Conservation (phyloP, 2,888 invertebrate genomes). For the Ctenicera cuprea region DNA sequence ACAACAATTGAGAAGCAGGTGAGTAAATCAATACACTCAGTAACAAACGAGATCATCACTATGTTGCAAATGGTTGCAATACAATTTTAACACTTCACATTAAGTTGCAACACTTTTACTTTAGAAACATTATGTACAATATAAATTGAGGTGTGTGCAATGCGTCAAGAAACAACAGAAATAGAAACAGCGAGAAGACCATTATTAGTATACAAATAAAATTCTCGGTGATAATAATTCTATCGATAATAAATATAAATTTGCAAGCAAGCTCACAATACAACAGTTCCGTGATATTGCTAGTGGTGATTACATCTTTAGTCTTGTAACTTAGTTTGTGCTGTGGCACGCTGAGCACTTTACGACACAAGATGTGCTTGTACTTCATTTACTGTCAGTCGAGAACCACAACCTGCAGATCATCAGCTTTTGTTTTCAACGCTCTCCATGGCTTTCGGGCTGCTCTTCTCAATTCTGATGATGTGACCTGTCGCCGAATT, state of each 20-base stretch:
- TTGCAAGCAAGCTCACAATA: conserved; percentile 41
- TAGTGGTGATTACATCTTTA: conserved; percentile 60
- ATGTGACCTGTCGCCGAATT: conserved; percentile 87
- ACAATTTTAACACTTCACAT: conserved; percentile 38
- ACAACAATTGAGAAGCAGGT: conserved; percentile 17
- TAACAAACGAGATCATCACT: conserved; percentile 49
- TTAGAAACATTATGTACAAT: conserved; percentile 49
- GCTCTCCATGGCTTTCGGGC: conserved; percentile 90
- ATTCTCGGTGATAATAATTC: conserved; percentile 25
- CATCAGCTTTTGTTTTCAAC: conserved; percentile 73
- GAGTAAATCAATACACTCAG: conserved; percentile 28
- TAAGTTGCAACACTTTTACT: conserved; percentile 46
- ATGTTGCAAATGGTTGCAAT: conserved; percentile 37
- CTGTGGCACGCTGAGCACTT: conserved; percentile 66
- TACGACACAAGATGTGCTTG: conserved; percentile 50
- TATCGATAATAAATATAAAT: conserved; percentile 45
- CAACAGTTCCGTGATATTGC: conserved; percentile 61
- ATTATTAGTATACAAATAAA: conserved; percentile 40
- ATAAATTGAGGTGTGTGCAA: conserved; percentile 37
- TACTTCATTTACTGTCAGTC: conserved; percentile 77
- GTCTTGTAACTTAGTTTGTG: conserved; percentile 54
- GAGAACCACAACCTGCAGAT: conserved; percentile 82
- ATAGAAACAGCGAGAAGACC: conserved; percentile 37
- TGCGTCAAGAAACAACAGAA: conserved; percentile 31
- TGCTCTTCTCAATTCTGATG: conserved; percentile 86